These are phyloP conservation scores for Zele albiditarsus DNA, from an alignment of 2,888 invertebrate genomes.

Conservation along the genomic window DNA sequence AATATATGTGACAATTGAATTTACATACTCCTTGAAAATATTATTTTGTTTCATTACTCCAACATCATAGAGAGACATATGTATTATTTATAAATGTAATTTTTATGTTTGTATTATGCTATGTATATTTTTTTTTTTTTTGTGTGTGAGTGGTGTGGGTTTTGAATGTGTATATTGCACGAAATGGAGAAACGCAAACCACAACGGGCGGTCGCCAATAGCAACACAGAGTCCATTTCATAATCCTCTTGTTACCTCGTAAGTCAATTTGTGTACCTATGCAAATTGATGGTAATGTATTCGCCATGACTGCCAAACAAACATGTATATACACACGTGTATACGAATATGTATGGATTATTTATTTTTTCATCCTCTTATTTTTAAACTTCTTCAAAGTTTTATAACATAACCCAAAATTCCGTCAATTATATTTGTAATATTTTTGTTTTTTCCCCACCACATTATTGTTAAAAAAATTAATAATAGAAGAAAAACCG, in stretches of 20 bases:
- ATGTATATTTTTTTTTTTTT: constrained; percentile 7
- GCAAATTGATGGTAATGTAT: constrained; percentile 65
- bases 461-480: too few species aligned
- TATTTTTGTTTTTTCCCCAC: too few species aligned
- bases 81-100: not conserved
- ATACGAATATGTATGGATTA: not conserved
- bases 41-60: constrained; percentile 21
- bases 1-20: constrained; percentile 24
- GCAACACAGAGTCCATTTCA: constrained; percentile 55
- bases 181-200: constrained; percentile 3
- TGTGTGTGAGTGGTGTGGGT: not conserved
- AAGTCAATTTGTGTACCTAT: constrained; percentile 60
- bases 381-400: constrained; percentile 16
- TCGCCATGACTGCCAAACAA: constrained; percentile 43
- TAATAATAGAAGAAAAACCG: too few species aligned
- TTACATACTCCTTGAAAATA: constrained; percentile 21
- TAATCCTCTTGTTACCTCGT: constrained; percentile 55
- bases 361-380: not conserved
- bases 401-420: too few species aligned
- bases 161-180: not conserved
- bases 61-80: not conserved
- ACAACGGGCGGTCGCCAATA: constrained; percentile 2
- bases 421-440: too few species aligned
- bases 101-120: constrained; percentile 26
- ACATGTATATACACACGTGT: not conserved